Conservation (phyloP, 2,797 vertebrate species). For the Mionectes olivaceus region DNA sequence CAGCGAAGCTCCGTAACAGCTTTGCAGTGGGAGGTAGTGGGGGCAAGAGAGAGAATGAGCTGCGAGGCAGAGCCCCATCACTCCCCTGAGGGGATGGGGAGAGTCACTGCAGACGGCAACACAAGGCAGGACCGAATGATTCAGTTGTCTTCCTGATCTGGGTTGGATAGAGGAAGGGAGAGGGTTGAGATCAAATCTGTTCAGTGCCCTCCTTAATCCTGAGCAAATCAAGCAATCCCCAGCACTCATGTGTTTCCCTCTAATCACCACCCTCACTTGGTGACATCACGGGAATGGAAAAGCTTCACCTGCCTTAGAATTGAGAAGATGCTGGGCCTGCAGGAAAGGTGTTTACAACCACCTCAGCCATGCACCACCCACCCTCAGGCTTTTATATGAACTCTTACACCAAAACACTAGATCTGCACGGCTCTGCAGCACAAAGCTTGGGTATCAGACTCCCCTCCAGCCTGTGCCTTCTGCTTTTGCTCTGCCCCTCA, state of each 20-base stretch:
- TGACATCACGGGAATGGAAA: not conserved
- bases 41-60: constrained; percentile 13
- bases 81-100: not conserved
- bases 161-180: not conserved
- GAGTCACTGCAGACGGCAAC: not conserved
- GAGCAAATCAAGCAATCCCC: not conserved
- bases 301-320: not conserved
- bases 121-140: not conserved
- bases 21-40: constrained; percentile 62
- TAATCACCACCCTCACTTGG: not conserved
- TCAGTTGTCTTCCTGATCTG: not conserved
- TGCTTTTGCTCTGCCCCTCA: not conserved
- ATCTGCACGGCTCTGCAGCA: not conserved
- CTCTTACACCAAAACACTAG: not conserved
- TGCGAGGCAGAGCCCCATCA: not conserved
- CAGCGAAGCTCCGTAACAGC: constrained; percentile 1
- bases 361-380: not conserved
- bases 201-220: not conserved
- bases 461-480: fast-evolving
- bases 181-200: not conserved
- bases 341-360: not conserved
- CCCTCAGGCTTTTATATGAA: not conserved
- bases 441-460: not conserved
- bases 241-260: not conserved
- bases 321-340: not conserved